A percentile compares a stretch with the other conserved stretches of the same genome.
Evolutionary conservation across 2,888 invertebrate genomes (phyloP).

Genomic region (Watsonalla binaria): DNA sequence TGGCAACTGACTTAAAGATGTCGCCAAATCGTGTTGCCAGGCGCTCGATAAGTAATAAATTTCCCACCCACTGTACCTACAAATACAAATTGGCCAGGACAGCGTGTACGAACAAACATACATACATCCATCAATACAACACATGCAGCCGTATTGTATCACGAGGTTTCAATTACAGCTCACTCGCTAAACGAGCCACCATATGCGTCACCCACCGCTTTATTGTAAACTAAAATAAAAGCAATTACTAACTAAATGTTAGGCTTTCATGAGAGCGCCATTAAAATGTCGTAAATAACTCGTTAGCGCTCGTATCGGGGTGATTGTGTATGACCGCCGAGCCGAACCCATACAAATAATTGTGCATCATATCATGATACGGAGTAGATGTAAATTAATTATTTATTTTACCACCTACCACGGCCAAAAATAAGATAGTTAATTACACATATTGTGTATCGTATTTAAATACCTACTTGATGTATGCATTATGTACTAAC

Average conservation of each 20-base stretch:
- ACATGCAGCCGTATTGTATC: conserved; percentile 47
- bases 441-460: too few relatives aligned
- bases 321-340: not conserved
- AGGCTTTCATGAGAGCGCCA: not conserved
- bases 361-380: too few relatives aligned
- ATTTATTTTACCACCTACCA: too few relatives aligned
- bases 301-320: not conserved
- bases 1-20: too few relatives aligned
- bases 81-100: conserved; percentile 16
- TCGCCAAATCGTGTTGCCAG: too few relatives aligned
- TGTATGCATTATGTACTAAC: too few relatives aligned
- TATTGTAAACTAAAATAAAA: conserved; percentile 9
- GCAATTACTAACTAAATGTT: conserved; percentile 13
- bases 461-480: too few relatives aligned
- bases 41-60: too few relatives aligned
- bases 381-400: too few relatives aligned
- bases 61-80: not conserved
- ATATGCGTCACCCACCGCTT: conserved; percentile 29
- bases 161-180: conserved; percentile 71
- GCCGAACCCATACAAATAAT: too few relatives aligned
- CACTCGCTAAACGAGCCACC: conserved; percentile 51
- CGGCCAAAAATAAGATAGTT: too few relatives aligned
- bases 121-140: conserved; percentile 6
- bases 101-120: conserved; percentile 10
- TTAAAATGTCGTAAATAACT: not conserved